These are phyloP conservation scores for Monopterus albus DNA, from an alignment of 2,113 vertebrate species.

Conservation along the genomic window DNA sequence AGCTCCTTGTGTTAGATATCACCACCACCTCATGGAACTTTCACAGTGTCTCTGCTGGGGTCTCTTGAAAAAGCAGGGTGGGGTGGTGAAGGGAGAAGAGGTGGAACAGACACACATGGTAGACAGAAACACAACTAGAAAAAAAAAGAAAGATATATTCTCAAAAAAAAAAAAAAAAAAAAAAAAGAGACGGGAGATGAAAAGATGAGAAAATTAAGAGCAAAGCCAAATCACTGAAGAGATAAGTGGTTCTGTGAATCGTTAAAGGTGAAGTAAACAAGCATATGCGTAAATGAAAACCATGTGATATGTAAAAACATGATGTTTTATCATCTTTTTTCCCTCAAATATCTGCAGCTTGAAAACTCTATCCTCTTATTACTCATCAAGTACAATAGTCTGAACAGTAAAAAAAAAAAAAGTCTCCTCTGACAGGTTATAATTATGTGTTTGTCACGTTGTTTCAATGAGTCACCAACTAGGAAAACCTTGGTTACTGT, in stretches of 20 bases:
- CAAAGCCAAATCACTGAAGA: not conserved
- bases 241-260: conserved; percentile 4
- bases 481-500: not conserved
- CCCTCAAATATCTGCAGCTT: not conserved
- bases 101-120: too few relatives aligned
- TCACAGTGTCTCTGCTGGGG: conserved; percentile 11
- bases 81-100: not conserved
- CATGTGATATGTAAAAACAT: conserved; percentile 2
- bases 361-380: not conserved
- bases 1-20: conserved; percentile 47
- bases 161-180: conserved; percentile 22
- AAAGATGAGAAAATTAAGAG: conserved; percentile 2
- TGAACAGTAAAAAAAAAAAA: not conserved
- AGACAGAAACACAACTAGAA: not conserved
- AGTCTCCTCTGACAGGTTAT: not conserved
- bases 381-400: conserved; percentile 4
- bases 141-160: not conserved
- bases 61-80: conserved; percentile 1
- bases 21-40: conserved; percentile 3
- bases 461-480: conserved; percentile 4
- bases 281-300: not conserved
- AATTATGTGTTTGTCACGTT: not conserved
- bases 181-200: not conserved
- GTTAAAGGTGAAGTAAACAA: conserved; percentile 22
- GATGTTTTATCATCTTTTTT: conserved; percentile 5